phyloP scores from a whole-genome alignment of 30 jellyfish, hydroid and myxozoan genomes.

The Nemopilema nomurai region DNA sequence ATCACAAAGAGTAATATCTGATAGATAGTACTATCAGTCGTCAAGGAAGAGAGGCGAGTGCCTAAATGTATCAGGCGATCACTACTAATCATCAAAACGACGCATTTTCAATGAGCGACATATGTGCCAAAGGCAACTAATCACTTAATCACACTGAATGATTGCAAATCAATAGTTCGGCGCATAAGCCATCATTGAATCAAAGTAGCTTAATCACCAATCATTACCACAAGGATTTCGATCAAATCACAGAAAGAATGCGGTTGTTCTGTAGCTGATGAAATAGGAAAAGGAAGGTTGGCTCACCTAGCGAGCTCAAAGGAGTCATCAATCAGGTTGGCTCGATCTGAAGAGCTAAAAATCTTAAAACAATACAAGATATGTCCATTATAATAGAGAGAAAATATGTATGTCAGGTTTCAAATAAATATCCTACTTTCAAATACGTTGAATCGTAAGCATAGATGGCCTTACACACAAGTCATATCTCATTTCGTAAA shows the following conservation, averaged over 20 bases:
- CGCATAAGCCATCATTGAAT: not conserved
- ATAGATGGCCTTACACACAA: too few relatives aligned
- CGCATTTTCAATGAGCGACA: too few relatives aligned
- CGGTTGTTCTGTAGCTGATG: too few relatives aligned
- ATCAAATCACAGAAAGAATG: not conserved
- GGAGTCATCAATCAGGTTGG: slow-evolving; percentile 83
- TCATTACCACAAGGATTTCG: not conserved
- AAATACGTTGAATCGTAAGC: not conserved
- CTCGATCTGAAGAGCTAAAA: slow-evolving; percentile 69
- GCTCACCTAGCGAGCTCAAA: slow-evolving; percentile 81
- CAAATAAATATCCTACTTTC: not conserved
- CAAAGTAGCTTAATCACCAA: not conserved
- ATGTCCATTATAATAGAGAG: too few relatives aligned
- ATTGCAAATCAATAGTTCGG: not conserved
- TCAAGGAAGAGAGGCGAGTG: not conserved
- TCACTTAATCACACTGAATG: not conserved
- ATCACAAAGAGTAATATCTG: too few relatives aligned
- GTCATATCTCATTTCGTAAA: too few relatives aligned
- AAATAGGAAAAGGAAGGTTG: not conserved
- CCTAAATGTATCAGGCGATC: not conserved
- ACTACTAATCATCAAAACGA: too few relatives aligned
- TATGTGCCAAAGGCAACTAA: too few relatives aligned
- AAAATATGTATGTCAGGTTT: not conserved
- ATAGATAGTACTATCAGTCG: not conserved
- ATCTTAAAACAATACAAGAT: slow-evolving; percentile 41